phyloP scores from a whole-genome alignment of 2,888 invertebrate genomes.

The Stratiomys singularior region DNA sequence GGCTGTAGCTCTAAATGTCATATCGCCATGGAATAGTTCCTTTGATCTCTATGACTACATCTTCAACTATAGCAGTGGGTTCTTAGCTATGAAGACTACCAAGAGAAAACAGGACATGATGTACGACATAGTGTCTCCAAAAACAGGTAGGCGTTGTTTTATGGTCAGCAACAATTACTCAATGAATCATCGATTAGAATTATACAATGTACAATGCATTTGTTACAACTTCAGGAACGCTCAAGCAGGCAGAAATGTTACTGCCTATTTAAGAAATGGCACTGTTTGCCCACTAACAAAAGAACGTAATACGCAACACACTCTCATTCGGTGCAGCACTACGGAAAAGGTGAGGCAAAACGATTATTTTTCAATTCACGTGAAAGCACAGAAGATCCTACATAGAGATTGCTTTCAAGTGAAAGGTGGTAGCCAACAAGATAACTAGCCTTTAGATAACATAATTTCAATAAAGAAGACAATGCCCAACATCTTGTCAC shows the following conservation, averaged over 20 bases:
- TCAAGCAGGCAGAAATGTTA: background rate
- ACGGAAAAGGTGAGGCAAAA: background rate
- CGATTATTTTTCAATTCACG: background rate
- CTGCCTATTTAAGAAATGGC: background rate
- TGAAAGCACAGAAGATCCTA: slow-evolving; percentile 17
- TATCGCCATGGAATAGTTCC: background rate
- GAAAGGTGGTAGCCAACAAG: slow-evolving; percentile 35
- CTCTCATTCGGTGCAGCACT: no score
- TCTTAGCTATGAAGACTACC: background rate
- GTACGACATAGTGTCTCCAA: slow-evolving; percentile 22
- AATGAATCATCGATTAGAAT: slow-evolving; percentile 46
- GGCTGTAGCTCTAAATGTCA: background rate
- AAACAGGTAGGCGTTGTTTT: slow-evolving; percentile 40
- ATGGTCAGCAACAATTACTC: slow-evolving; percentile 44
- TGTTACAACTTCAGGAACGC: slow-evolving; percentile 1
- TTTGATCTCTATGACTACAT: slow-evolving; percentile 15
- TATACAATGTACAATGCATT: slow-evolving; percentile 32
- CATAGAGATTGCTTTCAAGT: slow-evolving; percentile 5
- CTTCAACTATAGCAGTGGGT: background rate
- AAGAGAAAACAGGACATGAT: slow-evolving; percentile 37
- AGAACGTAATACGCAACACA: no score
- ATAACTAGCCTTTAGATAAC: slow-evolving; percentile 34
- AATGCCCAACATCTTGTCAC: slow-evolving; percentile 37
- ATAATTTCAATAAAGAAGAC: slow-evolving; percentile 29
- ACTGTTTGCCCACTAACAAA: no score